Base-by-base conservation (phyloP, 1,140 invertebrate species). In the Stegodyphus mimosarum region DNA sequence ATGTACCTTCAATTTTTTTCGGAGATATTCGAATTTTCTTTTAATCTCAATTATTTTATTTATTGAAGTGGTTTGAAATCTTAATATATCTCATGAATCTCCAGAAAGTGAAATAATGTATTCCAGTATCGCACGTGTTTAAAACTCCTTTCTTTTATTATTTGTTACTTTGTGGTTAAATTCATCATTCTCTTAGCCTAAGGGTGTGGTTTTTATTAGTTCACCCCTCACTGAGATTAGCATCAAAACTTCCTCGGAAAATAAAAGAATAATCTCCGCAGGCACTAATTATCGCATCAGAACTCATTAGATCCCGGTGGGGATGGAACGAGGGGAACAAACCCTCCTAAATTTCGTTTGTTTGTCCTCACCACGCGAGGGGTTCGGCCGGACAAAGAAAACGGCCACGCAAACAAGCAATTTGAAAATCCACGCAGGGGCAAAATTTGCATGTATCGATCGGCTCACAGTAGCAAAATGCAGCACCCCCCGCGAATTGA, bases 381-480 rank as follows among this genome's bases (percentile, higher is more conserved):
- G 33, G 33, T 3, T 33, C 33, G 33, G 33, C 33, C 33, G 33
- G 33, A 33, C 5, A 18, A 11, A 13, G 52, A 71, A 72, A 72
- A 51, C 15, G 52, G 49, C 70, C 70, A 72, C 70, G 70, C 70
- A 72, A 72, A 72, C 49, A 72, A 51, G 49, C 70, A 49, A 72
- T 72, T 72, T 72, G 70, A 51, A 15, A 51, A 49, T 49, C 70
- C 70, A 72, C 49, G 70, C 49, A 72, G 70, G 70, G 52, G 18
- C 70, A 72, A 72, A 72, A 72, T 72, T 72, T 72, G 17, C 70
- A 72, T 72, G 70, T 72, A 51, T 51, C 49, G 52, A 51, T 51
- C 33, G 33, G 15, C 50, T 48, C 6, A 10, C 49, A 51, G 50
- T 72, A 52, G 70, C 52, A 72, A 72, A 72, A 72, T 72, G 70